A percentile compares a stretch with the other conserved stretches of the same genome.
Evolutionary conservation across 2,888 invertebrate genomes (phyloP).

Genomic region (Cheilosia vernalis): DNA sequence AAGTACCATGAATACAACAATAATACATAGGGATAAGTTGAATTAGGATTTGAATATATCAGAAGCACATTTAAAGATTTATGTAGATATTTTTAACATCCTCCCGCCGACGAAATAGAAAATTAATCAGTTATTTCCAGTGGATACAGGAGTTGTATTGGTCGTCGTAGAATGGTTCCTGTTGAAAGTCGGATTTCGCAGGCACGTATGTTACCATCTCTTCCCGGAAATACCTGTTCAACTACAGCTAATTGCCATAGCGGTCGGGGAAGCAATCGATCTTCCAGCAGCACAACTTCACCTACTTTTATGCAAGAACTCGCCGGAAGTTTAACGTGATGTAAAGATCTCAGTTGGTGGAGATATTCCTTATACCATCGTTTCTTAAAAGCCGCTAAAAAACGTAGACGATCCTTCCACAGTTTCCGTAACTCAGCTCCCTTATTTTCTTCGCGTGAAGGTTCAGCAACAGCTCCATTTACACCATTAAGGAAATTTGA

Average conservation of each 20-base stretch:
- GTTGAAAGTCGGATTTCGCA: conserved; percentile 26
- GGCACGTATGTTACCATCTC: conserved; percentile 49
- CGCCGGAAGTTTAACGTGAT: neutral
- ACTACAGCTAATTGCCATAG: conserved; percentile 10
- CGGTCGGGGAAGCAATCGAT: conserved; percentile 39
- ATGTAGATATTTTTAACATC: too few species aligned
- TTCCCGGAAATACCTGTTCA: conserved; percentile 5
- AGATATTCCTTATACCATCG: conserved; percentile 13
- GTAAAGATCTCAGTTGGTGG: conserved; percentile 10
- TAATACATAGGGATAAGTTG: too few species aligned
- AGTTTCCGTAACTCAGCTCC: neutral
- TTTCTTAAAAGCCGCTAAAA: conserved; percentile 7
- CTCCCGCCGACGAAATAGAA: too few species aligned
- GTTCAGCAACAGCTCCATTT: neutral
- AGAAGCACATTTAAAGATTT: too few species aligned
- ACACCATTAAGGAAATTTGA: neutral
- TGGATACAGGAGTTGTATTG: conserved; percentile 47
- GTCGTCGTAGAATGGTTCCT: conserved; percentile 28
- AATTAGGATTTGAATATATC: too few species aligned
- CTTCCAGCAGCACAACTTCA: conserved; percentile 51
- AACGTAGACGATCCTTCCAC: neutral
- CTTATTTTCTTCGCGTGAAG: neutral
- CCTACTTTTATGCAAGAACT: neutral
- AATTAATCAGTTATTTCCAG: neutral
- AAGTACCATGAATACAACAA: too few species aligned